phyloP scores from a whole-genome alignment of 2,888 invertebrate species.

The Drosophila histrio region DNA sequence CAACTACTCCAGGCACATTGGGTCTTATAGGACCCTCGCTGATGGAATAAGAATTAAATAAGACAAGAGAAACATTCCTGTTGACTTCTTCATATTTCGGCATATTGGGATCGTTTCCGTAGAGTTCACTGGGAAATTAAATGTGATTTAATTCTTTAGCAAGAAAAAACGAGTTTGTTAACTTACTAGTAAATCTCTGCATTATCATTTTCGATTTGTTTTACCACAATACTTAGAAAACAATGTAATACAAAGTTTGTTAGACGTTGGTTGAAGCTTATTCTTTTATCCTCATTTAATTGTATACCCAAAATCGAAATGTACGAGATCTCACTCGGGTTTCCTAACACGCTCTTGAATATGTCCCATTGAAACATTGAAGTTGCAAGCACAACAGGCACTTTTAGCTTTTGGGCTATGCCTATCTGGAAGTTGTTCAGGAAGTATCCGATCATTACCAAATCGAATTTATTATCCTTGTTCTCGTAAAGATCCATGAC shows the following conservation, averaged over 20 bases:
- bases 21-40: slow-evolving; percentile 79
- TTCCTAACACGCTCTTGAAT: slow-evolving; percentile 62
- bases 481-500: slow-evolving; percentile 73
- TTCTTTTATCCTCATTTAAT: no score
- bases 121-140: slow-evolving; percentile 24
- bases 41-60: slow-evolving; percentile 72
- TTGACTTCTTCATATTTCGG: slow-evolving; percentile 67
- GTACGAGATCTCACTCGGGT: slow-evolving; percentile 66
- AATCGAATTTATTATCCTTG: slow-evolving; percentile 72
- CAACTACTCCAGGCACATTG: slow-evolving; percentile 76
- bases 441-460: slow-evolving; percentile 81
- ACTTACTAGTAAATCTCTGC: slow-evolving; percentile 44
- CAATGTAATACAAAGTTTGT: slow-evolving; percentile 31
- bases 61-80: slow-evolving; percentile 79
- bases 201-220: slow-evolving; percentile 13
- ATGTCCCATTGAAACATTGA: slow-evolving; percentile 40
- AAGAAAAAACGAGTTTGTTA: background rate
- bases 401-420: slow-evolving; percentile 76
- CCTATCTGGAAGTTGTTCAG: slow-evolving; percentile 74
- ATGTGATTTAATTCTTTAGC: background rate
- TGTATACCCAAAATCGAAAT: no score
- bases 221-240: background rate
- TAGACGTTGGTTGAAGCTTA: slow-evolving; percentile 57
- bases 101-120: slow-evolving; percentile 55
- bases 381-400: slow-evolving; percentile 59